Percentiles rank a stretch among this genome's conserved stretches.
phyloP scores from a whole-genome alignment of 2,113 vertebrate species.

The Coptodon rendalli region DNA sequence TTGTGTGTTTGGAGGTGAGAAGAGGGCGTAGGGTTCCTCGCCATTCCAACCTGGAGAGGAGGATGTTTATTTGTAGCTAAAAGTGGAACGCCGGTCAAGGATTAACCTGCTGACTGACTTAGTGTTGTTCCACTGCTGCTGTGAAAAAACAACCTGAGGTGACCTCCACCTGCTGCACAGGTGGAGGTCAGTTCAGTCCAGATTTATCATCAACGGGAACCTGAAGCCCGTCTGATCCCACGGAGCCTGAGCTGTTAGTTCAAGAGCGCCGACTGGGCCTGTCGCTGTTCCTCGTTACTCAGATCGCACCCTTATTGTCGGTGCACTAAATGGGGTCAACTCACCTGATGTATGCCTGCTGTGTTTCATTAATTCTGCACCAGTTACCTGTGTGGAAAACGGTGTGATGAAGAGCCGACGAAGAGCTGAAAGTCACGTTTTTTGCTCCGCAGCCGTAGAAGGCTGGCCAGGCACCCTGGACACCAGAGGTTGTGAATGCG shows the following conservation, averaged over 20 bases:
- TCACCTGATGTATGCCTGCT: background rate
- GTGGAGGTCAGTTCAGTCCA: background rate
- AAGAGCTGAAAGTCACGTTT: background rate
- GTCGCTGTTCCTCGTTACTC: background rate
- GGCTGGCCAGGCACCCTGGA: background rate
- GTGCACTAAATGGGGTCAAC: background rate
- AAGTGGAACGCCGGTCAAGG: background rate
- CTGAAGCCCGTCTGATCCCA: background rate
- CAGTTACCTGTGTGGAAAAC: background rate
- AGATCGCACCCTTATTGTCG: background rate
- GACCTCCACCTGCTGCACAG: background rate
- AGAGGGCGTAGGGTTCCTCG: background rate
- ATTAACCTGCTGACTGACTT: background rate
- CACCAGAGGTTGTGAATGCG: background rate
- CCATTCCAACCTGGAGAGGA: background rate
- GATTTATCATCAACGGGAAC: background rate
- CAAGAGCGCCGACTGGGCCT: background rate
- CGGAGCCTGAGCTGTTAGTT: background rate
- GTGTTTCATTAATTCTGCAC: background rate
- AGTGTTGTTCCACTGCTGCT: background rate
- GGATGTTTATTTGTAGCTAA: background rate
- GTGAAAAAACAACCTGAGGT: background rate
- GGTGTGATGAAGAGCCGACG: background rate
- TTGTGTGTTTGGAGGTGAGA: background rate
- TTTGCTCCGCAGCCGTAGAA: background rate